Evolutionary conservation across 2,888 invertebrate genomes (phyloP).

Genomic region (Drosophila affinis): DNA sequence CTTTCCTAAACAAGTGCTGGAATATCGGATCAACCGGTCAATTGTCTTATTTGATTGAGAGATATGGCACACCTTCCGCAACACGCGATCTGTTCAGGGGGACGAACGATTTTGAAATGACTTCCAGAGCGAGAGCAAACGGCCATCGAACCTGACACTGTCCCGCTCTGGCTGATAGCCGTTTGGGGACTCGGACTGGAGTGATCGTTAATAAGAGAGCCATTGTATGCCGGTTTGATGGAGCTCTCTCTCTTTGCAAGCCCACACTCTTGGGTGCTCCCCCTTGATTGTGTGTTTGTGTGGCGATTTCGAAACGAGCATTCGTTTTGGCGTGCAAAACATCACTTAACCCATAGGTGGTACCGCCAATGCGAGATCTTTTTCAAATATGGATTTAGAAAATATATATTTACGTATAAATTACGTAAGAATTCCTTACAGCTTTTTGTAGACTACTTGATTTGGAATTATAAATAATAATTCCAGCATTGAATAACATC

Average conservation of each 20-base stretch:
- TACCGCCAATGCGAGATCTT: too few species aligned
- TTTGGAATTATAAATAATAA: neutral
- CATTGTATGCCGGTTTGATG: neutral
- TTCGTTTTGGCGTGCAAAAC: slow-evolving; percentile 44
- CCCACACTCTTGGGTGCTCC: neutral
- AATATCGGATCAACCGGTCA: neutral
- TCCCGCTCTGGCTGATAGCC: slow-evolving; percentile 24
- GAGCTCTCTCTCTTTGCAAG: neutral
- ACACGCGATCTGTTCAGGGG: slow-evolving; percentile 40
- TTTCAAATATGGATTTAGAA: neutral
- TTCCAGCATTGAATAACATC: too few species aligned
- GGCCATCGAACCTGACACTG: slow-evolving; percentile 44
- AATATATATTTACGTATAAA: too few species aligned
- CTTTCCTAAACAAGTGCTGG: slow-evolving; percentile 21
- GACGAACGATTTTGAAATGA: slow-evolving; percentile 56
- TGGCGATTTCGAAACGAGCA: slow-evolving; percentile 26
- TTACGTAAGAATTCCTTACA: neutral
- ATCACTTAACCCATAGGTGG: slow-evolving; percentile 51
- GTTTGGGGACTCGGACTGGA: neutral
- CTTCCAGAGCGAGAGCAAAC: slow-evolving; percentile 33
- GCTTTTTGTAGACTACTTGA: neutral
- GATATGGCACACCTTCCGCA: slow-evolving; percentile 9
- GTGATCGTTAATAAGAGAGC: neutral
- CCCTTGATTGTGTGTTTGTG: neutral
- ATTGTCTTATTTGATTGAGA: neutral